These are phyloP conservation scores for human (Homo sapiens) DNA, from an alignment of 2,113 vertebrate genomes.

Conservation along the genomic window GRCh38 chr5:154927001-154927500, in stretches of 20 bases:
- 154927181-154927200: not conserved
- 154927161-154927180: not conserved
- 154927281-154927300: not conserved
- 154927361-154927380: constrained; percentile 37
- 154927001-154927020: too few species aligned
- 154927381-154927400: constrained; percentile 97
- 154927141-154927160: not conserved
- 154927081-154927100: too few species aligned
- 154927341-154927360: not conserved
- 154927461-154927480: constrained; percentile 95
- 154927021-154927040: too few species aligned
- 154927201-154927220: not conserved
- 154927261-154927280: not conserved
- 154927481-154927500: constrained; percentile 86
- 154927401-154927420: constrained; percentile 92
- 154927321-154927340: not conserved
- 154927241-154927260: not conserved
- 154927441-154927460: constrained; percentile 95
- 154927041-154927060: too few species aligned
- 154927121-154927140: not conserved
- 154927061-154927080: too few species aligned
- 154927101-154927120: too few species aligned
- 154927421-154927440: constrained; percentile 82
- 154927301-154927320: not conserved
- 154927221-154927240: not conserved